A percentile compares a stretch with the other conserved stretches of the same genome.
Conservation (phyloP, 2,888 invertebrate species). For the Ectobius pallidus region DNA sequence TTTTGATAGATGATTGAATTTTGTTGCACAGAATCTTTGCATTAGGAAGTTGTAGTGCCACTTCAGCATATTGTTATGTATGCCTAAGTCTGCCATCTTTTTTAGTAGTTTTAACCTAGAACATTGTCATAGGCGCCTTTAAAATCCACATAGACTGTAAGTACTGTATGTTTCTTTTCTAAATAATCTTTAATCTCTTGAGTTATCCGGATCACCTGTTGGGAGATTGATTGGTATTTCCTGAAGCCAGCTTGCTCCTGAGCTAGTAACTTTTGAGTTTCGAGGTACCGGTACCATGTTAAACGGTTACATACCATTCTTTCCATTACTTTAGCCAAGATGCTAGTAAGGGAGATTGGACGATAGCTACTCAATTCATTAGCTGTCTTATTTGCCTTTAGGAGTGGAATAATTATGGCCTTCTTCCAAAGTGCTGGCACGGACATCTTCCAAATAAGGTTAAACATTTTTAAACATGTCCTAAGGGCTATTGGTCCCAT, state of each 20-base stretch:
- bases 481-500: not conserved
- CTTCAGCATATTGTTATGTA: not conserved
- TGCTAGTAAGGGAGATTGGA: not conserved
- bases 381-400: conserved; percentile 1
- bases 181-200: conserved; percentile 4
- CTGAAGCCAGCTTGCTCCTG: not conserved
- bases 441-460: not conserved
- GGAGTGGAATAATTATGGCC: not conserved
- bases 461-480: not conserved
- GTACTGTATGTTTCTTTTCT: conserved; percentile 1
- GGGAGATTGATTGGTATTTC: conserved; percentile 44
- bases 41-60: not conserved
- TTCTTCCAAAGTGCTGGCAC: conserved; percentile 9
- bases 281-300: not conserved
- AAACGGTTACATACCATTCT: not conserved
- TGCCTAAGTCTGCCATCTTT: conserved; percentile 3
- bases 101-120: conserved; percentile 11
- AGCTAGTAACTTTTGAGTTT: not conserved
- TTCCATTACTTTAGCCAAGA: conserved; percentile 4
- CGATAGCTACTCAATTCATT: not conserved
- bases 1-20: conserved; percentile 5
- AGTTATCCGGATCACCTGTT: not conserved
- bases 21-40: conserved; percentile 5
- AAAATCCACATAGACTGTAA: conserved; percentile 11
- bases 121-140: conserved; percentile 7